Conservation (phyloP, 2,113 vertebrate genomes). For the Myanophis thanlyinensis region DNA sequence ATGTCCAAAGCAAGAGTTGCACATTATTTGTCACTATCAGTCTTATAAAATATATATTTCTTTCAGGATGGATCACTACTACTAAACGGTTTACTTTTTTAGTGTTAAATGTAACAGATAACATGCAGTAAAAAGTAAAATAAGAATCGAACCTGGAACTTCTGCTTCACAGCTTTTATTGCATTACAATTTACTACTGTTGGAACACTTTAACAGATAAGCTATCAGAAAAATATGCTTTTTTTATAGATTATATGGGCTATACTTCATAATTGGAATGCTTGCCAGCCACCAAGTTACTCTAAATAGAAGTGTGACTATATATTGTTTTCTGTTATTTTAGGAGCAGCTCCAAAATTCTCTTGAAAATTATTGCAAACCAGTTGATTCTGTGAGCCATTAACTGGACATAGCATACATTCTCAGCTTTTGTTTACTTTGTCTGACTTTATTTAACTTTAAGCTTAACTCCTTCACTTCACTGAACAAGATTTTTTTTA, state of each 20-base stretch:
- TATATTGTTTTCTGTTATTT: constrained; percentile 16
- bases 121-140: too few species aligned
- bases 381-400: neutral
- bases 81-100: neutral
- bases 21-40: neutral
- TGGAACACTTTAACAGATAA: neutral
- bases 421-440: constrained; percentile 3
- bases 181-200: neutral
- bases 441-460: neutral
- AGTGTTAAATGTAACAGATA: neutral
- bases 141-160: neutral
- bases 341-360: constrained; percentile 11
- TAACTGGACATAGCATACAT: neutral
- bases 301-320: neutral
- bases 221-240: neutral
- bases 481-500: neutral
- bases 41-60: neutral
- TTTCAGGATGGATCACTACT: neutral
- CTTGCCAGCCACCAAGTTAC: neutral
- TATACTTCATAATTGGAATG: neutral
- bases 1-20: neutral
- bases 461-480: neutral
- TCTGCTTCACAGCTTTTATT: neutral
- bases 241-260: neutral
- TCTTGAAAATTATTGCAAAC: neutral